A percentile compares a stretch with the other conserved stretches of the same genome.
phyloP scores from a whole-genome alignment of 2,888 invertebrate genomes.

The Syrista parreyssii region DNA sequence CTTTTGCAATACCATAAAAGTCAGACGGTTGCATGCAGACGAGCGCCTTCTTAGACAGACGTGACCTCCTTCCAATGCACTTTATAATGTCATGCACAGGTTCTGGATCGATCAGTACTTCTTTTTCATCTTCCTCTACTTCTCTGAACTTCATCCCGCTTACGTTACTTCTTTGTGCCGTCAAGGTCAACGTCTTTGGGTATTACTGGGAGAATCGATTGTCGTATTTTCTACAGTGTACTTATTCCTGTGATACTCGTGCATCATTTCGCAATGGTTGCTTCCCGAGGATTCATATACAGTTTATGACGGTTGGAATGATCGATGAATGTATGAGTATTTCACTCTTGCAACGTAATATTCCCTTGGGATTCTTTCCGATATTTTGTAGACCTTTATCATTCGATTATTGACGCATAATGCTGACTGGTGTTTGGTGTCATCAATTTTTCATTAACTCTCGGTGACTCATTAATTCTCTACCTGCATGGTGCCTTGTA shows the following conservation, averaged over 20 bases:
- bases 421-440: neutral
- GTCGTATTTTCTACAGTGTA: neutral
- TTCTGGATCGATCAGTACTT: neutral
- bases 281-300: too few relatives aligned
- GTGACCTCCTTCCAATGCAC: slow-evolving; percentile 38
- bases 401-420: neutral
- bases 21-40: slow-evolving; percentile 35
- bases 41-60: slow-evolving; percentile 22
- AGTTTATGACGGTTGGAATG: too few relatives aligned
- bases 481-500: neutral
- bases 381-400: neutral
- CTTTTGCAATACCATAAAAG: slow-evolving; percentile 42
- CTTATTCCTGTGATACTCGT: neutral
- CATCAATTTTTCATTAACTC: neutral
- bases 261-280: neutral
- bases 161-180: neutral
- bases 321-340: neutral
- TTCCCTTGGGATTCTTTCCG: neutral
- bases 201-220: neutral
- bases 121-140: neutral
- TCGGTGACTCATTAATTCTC: neutral
- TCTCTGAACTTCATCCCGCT: neutral
- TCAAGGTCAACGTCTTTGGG: neutral
- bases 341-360: neutral
- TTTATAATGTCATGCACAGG: neutral